Evolutionary conservation across 2,113 vertebrate species (phyloP), one percentile per base, ranked within the genome.

Genomic region (Lampris megalopsis): DNA sequence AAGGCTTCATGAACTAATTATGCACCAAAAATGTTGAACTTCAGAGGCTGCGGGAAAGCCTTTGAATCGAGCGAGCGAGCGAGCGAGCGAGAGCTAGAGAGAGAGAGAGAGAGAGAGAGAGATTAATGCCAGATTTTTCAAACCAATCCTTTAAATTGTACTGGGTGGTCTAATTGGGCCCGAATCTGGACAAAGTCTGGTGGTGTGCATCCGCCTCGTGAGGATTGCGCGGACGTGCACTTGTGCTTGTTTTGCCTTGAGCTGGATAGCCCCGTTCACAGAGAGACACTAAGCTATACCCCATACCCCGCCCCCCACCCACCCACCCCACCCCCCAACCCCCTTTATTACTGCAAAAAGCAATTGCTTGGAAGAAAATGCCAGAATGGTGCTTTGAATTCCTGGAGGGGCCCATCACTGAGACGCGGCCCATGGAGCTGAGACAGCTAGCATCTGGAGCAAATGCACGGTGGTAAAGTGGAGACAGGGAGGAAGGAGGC

Each of bases 341-440:
- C 69, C 86, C 86, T 93, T 92, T 92, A 91, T 92, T 91, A 92
- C 87, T 89, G 87, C 80, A 75, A 88, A 90, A 92, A 89, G 86
- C 88, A 91, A 90, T 91, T 91, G 88, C 90, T 90, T 80, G 86
- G 86, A 91, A 91, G 87, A 91, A 93, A 92, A 92, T 86, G 83
- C 86, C 88, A 88, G 86, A 89, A 86, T 89, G 75, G 92, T 80
- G 82, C 90, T 92, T 88, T 91, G 83, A 90, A 92, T 89, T 94
- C 90, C 93, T 93, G 78, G 76, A 91, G 91, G 92, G 87, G 81
- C 87, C 86, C 85, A 88, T 92, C 90, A 92, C 83, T 41, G 83
- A 88, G 91, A 87, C 75, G 65, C 86, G 61, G 86, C 89, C 90
- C 82, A 87, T 50, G 58, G 79, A 85, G 85, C 87, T 64, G 81